Percentiles rank a stretch among this genome's conserved stretches.
These are phyloP conservation scores for Danio choprae DNA, from an alignment of 2,797 vertebrate genomes.

Conservation along the genomic window DNA sequence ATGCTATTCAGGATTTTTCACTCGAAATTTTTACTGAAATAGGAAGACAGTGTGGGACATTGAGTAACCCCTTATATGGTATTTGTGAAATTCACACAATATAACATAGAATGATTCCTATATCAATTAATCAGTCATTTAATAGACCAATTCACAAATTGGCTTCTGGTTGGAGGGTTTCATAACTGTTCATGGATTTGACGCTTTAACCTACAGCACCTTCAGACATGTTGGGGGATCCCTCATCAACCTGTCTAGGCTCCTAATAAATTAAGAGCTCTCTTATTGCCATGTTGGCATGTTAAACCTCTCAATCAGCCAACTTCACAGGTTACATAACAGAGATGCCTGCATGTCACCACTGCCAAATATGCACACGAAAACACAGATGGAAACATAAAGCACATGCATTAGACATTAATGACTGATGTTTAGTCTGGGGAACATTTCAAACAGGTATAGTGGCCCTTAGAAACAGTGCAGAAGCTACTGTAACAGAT, in stretches of 20 bases:
- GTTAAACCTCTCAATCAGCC: conserved; percentile 9
- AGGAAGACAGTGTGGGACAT: too few species aligned
- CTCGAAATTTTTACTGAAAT: too few species aligned
- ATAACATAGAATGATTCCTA: too few species aligned
- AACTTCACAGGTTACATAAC: conserved; percentile 51
- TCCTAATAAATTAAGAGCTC: conserved; percentile 10
- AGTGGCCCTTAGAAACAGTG: background rate
- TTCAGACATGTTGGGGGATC: conserved; percentile 11
- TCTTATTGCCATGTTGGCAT: conserved; percentile 27
- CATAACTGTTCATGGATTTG: conserved; percentile 31
- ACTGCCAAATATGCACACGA: conserved; percentile 8
- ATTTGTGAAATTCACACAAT: too few species aligned
- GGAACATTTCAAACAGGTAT: background rate
- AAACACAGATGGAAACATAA: conserved; percentile 24
- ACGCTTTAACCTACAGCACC: background rate
- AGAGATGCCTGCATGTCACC: conserved; percentile 46
- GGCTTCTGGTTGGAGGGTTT: background rate
- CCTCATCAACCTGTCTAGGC: conserved; percentile 28
- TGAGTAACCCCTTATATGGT: too few species aligned
- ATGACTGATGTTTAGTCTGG: background rate
- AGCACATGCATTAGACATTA: conserved; percentile 4
- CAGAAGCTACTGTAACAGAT: background rate
- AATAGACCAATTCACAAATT: background rate
- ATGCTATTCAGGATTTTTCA: too few species aligned
- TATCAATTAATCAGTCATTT: background rate